A percentile compares a stretch with the other conserved stretches of the same genome.
phyloP scores from a whole-genome alignment of 1,140 invertebrate species.

The Eumeta japonica region DNA sequence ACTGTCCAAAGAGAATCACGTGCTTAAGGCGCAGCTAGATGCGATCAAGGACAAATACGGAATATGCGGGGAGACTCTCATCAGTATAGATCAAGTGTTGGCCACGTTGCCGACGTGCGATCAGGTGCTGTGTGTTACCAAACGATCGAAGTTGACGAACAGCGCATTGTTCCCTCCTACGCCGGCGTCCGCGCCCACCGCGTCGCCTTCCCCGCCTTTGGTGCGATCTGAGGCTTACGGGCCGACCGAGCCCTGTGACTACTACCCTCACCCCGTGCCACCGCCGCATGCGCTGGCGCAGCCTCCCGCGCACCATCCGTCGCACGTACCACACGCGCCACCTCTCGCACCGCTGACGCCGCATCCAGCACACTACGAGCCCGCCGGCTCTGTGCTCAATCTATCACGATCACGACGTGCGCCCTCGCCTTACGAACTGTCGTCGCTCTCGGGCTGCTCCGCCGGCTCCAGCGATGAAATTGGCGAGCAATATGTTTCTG shows the following conservation, averaged over 20 bases:
- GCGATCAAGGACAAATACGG: constrained; percentile 93
- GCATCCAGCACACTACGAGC: constrained; percentile 52
- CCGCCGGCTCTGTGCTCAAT: constrained; percentile 66
- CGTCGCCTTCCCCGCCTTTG: constrained; percentile 64
- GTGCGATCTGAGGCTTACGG: constrained; percentile 55
- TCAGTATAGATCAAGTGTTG: constrained; percentile 84
- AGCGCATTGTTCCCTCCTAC: constrained; percentile 60
- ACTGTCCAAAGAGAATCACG: constrained; percentile 91
- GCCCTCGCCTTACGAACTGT: constrained; percentile 68
- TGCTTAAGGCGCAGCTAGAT: constrained; percentile 87
- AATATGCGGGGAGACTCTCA: constrained; percentile 80
- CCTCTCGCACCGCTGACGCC: constrained; percentile 7
- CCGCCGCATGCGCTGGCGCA: constrained; percentile 53
- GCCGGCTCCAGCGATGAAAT: constrained; percentile 73
- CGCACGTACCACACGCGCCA: constrained; percentile 25
- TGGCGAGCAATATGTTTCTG: constrained; percentile 49
- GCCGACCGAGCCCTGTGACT: constrained; percentile 17
- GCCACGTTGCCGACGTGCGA: constrained; percentile 79
- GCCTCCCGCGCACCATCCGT: constrained; percentile 47
- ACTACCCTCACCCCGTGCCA: too few species aligned
- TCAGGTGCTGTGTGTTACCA: constrained; percentile 77
- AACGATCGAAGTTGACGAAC: constrained; percentile 70
- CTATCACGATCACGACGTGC: constrained; percentile 60
- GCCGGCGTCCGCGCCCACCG: constrained; percentile 66
- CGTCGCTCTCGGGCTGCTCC: constrained; percentile 69